phyloP scores from a whole-genome alignment of 1,140 invertebrate species.

The Philotrypesis tridentata region DNA sequence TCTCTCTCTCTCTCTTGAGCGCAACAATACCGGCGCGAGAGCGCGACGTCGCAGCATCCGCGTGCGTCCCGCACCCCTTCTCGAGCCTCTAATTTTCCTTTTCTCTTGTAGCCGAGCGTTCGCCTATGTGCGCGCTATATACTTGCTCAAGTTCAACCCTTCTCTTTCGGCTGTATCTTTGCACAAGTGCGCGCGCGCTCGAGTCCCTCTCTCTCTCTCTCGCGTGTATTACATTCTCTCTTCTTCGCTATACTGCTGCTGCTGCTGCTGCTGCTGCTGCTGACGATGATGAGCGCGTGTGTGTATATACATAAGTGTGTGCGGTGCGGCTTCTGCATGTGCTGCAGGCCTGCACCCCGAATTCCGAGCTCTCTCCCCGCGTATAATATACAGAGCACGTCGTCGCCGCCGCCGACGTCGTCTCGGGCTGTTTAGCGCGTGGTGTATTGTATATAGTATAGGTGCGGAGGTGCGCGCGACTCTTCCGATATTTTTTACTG shows the following conservation, averaged over 20 bases:
- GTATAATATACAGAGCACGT: too few species aligned
- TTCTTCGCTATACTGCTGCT: too few species aligned
- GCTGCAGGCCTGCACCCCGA: neutral
- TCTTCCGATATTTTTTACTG: too few species aligned
- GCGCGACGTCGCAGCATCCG: neutral
- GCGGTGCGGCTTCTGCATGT: neutral
- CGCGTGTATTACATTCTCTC: neutral
- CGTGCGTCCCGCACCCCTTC: neutral
- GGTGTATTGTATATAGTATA: too few species aligned
- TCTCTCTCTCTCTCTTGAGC: neutral
- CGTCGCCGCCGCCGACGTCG: too few species aligned
- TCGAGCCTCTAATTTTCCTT: conserved; percentile 34
- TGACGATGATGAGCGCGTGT: neutral
- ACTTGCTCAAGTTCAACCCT: neutral
- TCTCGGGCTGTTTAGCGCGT: neutral
- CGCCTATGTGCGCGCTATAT: neutral
- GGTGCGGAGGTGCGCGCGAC: too few species aligned
- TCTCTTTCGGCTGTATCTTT: neutral
- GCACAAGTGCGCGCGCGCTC: neutral
- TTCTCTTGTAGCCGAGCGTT: conserved; percentile 31
- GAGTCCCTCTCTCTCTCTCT: neutral
- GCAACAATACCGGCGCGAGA: neutral
- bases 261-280: neutral
- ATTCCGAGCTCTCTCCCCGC: neutral
- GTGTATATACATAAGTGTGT: too few species aligned